A percentile compares a stretch with the other conserved stretches of the same genome.
phyloP scores from a whole-genome alignment of 2,888 invertebrate genomes.

The Dasypogon diadema region DNA sequence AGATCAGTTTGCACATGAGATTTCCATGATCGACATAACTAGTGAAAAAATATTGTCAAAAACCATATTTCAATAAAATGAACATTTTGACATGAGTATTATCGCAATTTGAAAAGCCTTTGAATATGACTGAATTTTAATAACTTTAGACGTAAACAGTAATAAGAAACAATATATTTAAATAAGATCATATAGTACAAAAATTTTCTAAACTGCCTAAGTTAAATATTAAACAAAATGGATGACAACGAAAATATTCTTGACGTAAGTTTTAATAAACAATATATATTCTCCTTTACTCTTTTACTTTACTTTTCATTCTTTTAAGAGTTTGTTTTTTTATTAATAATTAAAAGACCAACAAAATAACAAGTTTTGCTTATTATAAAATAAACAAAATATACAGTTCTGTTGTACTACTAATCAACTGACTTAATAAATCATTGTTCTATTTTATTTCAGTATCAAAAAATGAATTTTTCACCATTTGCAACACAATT shows the following conservation, averaged over 20 bases:
- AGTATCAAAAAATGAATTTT: constrained; percentile 76
- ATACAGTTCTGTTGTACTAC: too few species aligned
- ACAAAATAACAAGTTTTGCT: too few species aligned
- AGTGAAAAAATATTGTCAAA: too few species aligned
- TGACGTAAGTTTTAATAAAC: constrained; percentile 57
- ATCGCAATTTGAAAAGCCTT: constrained; percentile 18
- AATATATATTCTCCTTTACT: too few species aligned
- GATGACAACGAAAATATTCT: constrained; percentile 59
- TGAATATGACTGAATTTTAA: background rate
- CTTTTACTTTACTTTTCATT: background rate
- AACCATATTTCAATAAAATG: too few species aligned
- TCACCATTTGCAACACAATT: constrained; percentile 77
- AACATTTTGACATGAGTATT: too few species aligned
- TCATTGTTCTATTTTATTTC: constrained; percentile 47
- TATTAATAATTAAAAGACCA: background rate
- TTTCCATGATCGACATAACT: too few species aligned
- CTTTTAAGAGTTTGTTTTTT: constrained; percentile 6
- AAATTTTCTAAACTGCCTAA: background rate
- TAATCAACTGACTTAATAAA: background rate
- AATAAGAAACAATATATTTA: background rate
- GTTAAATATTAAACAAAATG: constrained; percentile 51
- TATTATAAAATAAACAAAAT: background rate
- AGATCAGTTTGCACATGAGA: too few species aligned
- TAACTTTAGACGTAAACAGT: too few species aligned
- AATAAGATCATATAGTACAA: constrained; percentile 15